Base-by-base conservation (phyloP, 2,113 vertebrate genomes). In the Dasyornis broadbenti region DNA sequence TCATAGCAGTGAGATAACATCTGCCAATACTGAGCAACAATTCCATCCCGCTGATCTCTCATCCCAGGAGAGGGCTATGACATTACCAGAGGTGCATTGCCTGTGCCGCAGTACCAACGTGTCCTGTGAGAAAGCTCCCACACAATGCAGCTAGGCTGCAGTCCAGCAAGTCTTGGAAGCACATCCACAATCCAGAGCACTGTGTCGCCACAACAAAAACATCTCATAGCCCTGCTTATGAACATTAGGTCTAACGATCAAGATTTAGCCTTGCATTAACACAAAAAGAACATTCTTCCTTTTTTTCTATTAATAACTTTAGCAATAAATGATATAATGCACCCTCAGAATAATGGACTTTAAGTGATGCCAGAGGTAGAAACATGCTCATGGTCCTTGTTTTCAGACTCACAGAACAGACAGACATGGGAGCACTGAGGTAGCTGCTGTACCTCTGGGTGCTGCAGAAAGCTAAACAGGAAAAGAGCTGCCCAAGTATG, bases 1-100 rank as follows among this genome's bases (percentile, higher is more conserved):
- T 94, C 91, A 89, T 60, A 78, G 92, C 53, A 82, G 82, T 44
- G 56, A 93, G 95, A 93, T 96, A 94, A 64, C 88, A 96, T 96
- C 95, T 94, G 89, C 92, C 88, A 89, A 68, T 40, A 89, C 64
- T 4, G 47, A 94, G 93, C 85, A 95, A 96, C 95, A 95, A 89
- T 93, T 94, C 95, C 94, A 95, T 75, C 65, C 82, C 0, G 2
- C 90, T 72, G 92, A 83, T 84, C 23, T 13, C 90, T 90, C 87
- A 82, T 94, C 92, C 92, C 82, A 33, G 68, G 71, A 94, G 79
- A 60, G 60, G 60, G 82, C 90, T 92, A 86, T 84, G 94, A 80
- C 92, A 93, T 93, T 93, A 93, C 92, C 84, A 68, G 59, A 78
- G 68, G 82, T 78, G 63, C 3, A 1, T 31, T 2, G 1, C 22